Percentiles rank a stretch among this genome's conserved stretches.
phyloP scores from a whole-genome alignment of 2,113 vertebrate species.

The Lophochroa leadbeateri region DNA sequence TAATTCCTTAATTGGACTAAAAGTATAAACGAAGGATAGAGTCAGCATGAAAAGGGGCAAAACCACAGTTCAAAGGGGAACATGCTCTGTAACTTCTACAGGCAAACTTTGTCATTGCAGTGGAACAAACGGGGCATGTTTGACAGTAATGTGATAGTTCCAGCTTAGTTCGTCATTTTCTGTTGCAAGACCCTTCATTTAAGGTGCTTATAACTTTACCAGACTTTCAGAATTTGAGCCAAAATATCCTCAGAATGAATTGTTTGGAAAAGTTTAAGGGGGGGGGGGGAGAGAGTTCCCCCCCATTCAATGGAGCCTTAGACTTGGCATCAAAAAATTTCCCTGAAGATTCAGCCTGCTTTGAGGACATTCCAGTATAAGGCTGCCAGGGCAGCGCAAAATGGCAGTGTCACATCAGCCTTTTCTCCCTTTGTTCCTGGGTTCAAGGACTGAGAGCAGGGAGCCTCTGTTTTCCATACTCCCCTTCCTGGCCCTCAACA shows the following conservation, averaged over 20 bases:
- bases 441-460: not conserved
- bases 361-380: not conserved
- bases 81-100: not conserved
- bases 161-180: not conserved
- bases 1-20: not conserved
- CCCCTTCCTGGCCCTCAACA: not conserved
- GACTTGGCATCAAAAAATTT: not conserved
- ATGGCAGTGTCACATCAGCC: not conserved
- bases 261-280: not conserved
- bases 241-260: not conserved
- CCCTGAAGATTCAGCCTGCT: not conserved
- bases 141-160: not conserved
- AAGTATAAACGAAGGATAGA: not conserved
- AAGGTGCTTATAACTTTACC: not conserved
- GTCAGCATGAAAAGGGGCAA: not conserved
- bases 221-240: not conserved
- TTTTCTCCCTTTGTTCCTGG: rapidly evolving
- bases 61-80: not conserved
- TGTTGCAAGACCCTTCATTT: not conserved
- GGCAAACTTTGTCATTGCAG: not conserved
- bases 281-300: not conserved
- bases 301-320: not conserved
- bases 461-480: not conserved
- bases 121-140: not conserved
- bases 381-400: not conserved